A percentile compares a stretch with the other conserved stretches of the same genome.
These are phyloP conservation scores for Parazoanthus darwini DNA, from an alignment of 92 coral and sea anemone species.

Conservation along the genomic window DNA sequence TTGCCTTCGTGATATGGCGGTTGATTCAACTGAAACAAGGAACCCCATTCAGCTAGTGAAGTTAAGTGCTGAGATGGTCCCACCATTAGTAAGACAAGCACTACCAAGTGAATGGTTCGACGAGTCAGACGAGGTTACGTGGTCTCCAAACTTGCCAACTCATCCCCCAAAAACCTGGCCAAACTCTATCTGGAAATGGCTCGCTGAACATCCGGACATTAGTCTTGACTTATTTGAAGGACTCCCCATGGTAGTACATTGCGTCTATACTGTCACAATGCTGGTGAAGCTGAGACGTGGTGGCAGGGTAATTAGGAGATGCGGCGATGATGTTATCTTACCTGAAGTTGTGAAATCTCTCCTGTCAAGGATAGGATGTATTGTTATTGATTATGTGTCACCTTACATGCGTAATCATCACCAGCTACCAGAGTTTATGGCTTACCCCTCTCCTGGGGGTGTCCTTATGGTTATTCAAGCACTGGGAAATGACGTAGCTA, in stretches of 20 bases:
- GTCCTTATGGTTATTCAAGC: conserved; percentile 56
- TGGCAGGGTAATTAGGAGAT: conserved; percentile 45
- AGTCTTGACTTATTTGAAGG: conserved; percentile 56
- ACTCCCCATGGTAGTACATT: conserved; percentile 62
- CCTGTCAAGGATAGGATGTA: conserved; percentile 61
- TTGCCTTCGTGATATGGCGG: conserved; percentile 46
- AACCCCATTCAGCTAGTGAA: conserved; percentile 65
- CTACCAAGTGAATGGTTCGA: conserved; percentile 59
- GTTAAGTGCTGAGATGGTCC: conserved; percentile 52
- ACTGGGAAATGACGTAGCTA: conserved; percentile 33
- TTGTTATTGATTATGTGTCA: conserved; percentile 59
- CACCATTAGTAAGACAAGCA: conserved; percentile 39
- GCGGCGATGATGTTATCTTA: conserved; percentile 38
- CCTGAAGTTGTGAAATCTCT: conserved; percentile 44
- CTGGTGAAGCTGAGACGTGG: conserved; percentile 52
- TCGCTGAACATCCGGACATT: conserved; percentile 44
- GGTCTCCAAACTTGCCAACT: conserved; percentile 57
- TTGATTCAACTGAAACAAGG: background rate
- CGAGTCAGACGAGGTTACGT: conserved; percentile 33
- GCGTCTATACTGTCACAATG: conserved; percentile 16
- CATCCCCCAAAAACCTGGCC: conserved; percentile 79
- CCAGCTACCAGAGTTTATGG: conserved; percentile 54
- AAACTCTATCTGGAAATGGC: conserved; percentile 67
- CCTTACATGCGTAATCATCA: conserved; percentile 54
- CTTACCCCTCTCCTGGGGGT: conserved; percentile 62